A percentile compares a stretch with the other conserved stretches of the same genome.
Evolutionary conservation across 1,140 invertebrate genomes (phyloP).

Genomic region (Caenorhabditis inopinata): DNA sequence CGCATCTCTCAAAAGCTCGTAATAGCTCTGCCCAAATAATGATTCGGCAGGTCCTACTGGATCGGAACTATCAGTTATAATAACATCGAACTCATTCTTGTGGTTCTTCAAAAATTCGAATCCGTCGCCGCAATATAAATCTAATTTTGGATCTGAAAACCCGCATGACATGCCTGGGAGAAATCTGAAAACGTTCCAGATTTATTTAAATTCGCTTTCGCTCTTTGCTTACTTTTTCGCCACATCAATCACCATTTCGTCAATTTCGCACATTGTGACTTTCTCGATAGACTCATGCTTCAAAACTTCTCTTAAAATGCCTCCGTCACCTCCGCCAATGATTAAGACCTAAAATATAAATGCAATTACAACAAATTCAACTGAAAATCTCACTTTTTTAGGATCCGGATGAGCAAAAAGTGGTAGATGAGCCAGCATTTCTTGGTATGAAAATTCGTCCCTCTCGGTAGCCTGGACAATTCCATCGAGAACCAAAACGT

Average conservation of each 20-base stretch:
- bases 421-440: slow-evolving; percentile 94
- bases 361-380: not conserved
- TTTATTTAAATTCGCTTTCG: not conserved
- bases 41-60: slow-evolving; percentile 78
- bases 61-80: slow-evolving; percentile 97
- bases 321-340: slow-evolving; percentile 95
- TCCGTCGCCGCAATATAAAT: slow-evolving; percentile 84
- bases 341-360: slow-evolving; percentile 76
- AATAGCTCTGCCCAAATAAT: slow-evolving; percentile 81
- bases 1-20: slow-evolving; percentile 80
- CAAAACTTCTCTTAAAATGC: slow-evolving; percentile 86
- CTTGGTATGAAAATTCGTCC: slow-evolving; percentile 97
- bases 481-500: slow-evolving; percentile 85
- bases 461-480: slow-evolving; percentile 93
- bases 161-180: slow-evolving; percentile 86
- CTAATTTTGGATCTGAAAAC: slow-evolving; percentile 81
- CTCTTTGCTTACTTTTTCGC: slow-evolving; percentile 75
- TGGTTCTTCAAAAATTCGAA: slow-evolving; percentile 90
- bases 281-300: slow-evolving; percentile 86
- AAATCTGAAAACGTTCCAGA: slow-evolving; percentile 46
- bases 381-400: slow-evolving; percentile 74
- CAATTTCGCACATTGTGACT: slow-evolving; percentile 92
- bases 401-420: slow-evolving; percentile 86
- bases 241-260: slow-evolving; percentile 82
- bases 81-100: slow-evolving; percentile 84